Base-by-base conservation (phyloP, 2,797 vertebrate species). In the Brachymystax lenok region DNA sequence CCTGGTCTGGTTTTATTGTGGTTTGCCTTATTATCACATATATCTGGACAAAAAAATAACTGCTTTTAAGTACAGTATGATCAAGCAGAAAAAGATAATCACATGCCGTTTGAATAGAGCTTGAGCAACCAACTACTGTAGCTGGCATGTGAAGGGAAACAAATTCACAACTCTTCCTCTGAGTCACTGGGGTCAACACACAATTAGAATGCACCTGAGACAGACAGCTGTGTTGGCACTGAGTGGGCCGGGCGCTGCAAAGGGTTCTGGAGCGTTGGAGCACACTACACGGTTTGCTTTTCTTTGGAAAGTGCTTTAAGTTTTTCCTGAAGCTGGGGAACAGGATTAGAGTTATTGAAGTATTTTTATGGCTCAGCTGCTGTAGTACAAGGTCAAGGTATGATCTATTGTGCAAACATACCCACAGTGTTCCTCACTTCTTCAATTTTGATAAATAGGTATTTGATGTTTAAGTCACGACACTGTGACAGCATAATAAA, bases 181-280 rank as follows among this genome's bases (percentile, higher is more conserved):
- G 70, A 88, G 82, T 85, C 79, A 82, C 78, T 84, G 77, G 86
- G 85, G 89, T 83, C 87, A 82, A 72, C 54, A 19, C n/a, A 64
- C 35, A 78, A 80, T 82, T 74, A 71, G 74, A 79, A 83, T 63
- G 79, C 85, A 85, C 82, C 86, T 85, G 84, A 89, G 83, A 88
- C 79, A 79, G 75, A 79, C 88, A 89, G 84, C 80, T 87, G 82
- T 72, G 82, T 64, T 33, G 68, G 69, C 52, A 84, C 7, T 75
- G 69, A 73, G 78, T 79, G 17, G 82, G 73, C 76, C n/a, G 79
- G 78, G 79, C 76, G 56, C 24, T 19, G 24, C 64, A 2, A 10
- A 46, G 10, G 40, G 40, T 24, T 13, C 28, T 16, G 28, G 79
- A 76, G 79, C 70, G 1, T n/a, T 8, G 13, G 77, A 84, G 75